These are phyloP conservation scores for Meloidogyne hapla DNA, from an alignment of 1,140 invertebrate species.

Conservation along the genomic window DNA sequence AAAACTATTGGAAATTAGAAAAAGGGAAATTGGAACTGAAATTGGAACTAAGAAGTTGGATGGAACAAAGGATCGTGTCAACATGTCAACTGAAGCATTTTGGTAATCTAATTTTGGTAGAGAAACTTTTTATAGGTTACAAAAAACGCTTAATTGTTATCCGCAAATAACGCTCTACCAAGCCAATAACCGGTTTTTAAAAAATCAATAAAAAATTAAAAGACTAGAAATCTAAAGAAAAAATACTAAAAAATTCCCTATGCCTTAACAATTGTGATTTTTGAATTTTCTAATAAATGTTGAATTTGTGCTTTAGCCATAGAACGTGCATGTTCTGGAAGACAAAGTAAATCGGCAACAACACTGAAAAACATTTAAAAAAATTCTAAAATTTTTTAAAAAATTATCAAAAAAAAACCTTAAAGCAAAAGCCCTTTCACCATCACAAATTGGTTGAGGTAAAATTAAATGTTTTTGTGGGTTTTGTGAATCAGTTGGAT, in stretches of 20 bases:
- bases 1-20: too few relatives aligned
- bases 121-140: too few relatives aligned
- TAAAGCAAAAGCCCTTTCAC: slow-evolving; percentile 35
- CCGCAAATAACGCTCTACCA: too few relatives aligned
- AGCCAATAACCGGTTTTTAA: too few relatives aligned
- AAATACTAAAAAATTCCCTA: not conserved
- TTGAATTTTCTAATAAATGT: slow-evolving; percentile 38
- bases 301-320: slow-evolving; percentile 43
- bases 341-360: slow-evolving; percentile 31
- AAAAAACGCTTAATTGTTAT: too few relatives aligned
- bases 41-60: too few relatives aligned
- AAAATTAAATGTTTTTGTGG: slow-evolving; percentile 30
- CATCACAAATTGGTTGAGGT: slow-evolving; percentile 35
- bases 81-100: too few relatives aligned
- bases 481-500: not conserved
- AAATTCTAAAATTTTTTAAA: not conserved
- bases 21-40: too few relatives aligned
- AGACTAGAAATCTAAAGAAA: too few relatives aligned
- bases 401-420: slow-evolving; percentile 13
- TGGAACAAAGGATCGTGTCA: too few relatives aligned
- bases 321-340: slow-evolving; percentile 38
- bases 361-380: slow-evolving; percentile 30
- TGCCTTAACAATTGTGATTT: slow-evolving; percentile 42
- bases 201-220: too few relatives aligned
- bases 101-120: too few relatives aligned